Conservation (phyloP, 2,888 invertebrate species). For the Timandra comae region DNA sequence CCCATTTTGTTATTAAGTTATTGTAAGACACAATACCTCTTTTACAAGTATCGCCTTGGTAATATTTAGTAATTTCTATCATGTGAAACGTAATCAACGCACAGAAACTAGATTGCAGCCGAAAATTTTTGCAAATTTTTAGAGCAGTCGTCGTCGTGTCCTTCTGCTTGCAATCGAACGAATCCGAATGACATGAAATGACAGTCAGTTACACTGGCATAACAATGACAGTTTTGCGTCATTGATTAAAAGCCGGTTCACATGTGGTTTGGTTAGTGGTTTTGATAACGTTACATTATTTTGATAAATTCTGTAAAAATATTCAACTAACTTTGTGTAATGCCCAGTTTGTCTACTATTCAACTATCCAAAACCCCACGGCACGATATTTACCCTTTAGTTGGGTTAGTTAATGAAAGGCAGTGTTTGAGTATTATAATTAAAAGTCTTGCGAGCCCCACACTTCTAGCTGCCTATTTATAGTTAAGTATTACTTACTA, state of each 20-base stretch:
- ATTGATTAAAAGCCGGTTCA: too few species aligned
- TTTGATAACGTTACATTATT: too few species aligned
- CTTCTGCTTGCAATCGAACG: constrained; percentile 30
- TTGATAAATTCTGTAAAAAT: too few species aligned
- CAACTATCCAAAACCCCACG: too few species aligned
- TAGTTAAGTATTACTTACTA: not conserved
- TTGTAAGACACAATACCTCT: constrained; percentile 67
- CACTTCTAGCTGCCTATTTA: not conserved
- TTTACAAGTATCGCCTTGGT: constrained; percentile 48
- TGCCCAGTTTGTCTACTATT: too few species aligned
- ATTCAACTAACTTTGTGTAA: too few species aligned
- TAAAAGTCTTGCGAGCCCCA: not conserved
- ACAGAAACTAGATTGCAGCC: constrained; percentile 48
- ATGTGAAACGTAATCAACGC: constrained; percentile 66
- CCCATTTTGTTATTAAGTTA: constrained; percentile 75
- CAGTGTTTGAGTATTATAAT: too few species aligned
- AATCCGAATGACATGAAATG: constrained; percentile 22
- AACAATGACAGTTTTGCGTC: too few species aligned
- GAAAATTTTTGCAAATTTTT: constrained; percentile 29
- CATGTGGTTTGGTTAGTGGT: too few species aligned
- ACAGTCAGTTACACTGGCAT: too few species aligned
- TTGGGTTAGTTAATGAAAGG: too few species aligned
- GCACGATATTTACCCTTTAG: too few species aligned
- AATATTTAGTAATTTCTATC: constrained; percentile 64
- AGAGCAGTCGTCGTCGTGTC: constrained; percentile 58